These are phyloP conservation scores for Tapirus terrestris DNA, from an alignment of 2,113 vertebrate genomes.

Conservation along the genomic window DNA sequence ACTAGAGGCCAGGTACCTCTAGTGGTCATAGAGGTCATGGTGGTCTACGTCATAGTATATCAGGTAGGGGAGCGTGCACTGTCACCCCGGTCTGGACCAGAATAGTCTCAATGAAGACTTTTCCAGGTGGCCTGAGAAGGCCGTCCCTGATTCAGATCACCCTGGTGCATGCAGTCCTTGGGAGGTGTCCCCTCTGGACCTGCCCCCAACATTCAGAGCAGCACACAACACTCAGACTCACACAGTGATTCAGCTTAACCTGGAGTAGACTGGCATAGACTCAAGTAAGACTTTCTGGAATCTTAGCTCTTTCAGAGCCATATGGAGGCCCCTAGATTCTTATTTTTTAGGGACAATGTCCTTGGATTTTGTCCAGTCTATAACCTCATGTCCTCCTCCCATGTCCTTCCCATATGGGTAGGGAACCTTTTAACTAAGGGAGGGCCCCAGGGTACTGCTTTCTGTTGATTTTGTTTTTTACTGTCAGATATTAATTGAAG, in stretches of 20 bases:
- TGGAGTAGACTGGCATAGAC: background rate
- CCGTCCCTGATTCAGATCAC: background rate
- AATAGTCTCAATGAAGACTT: background rate
- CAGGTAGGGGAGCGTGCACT: fast-evolving
- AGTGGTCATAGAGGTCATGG: too few relatives aligned
- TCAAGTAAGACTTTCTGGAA: background rate
- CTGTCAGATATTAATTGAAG: background rate
- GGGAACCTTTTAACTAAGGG: background rate
- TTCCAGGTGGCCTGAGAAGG: background rate
- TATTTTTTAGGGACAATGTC: background rate
- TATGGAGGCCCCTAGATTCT: background rate
- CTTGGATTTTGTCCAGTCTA: background rate
- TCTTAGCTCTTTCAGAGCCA: background rate
- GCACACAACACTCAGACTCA: background rate
- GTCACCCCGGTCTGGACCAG: background rate
- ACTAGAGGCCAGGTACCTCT: background rate
- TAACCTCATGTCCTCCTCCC: background rate
- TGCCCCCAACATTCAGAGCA: background rate
- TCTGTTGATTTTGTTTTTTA: background rate
- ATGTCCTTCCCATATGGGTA: fast-evolving
- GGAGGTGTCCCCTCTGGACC: background rate
- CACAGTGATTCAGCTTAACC: background rate
- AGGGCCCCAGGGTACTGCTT: background rate
- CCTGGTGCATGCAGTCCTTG: background rate
- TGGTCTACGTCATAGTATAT: too few relatives aligned